Evolutionary conservation across 30 jellyfish, hydroid and myxozoan species (phyloP).

Genomic region (Cassiopea andromeda): DNA sequence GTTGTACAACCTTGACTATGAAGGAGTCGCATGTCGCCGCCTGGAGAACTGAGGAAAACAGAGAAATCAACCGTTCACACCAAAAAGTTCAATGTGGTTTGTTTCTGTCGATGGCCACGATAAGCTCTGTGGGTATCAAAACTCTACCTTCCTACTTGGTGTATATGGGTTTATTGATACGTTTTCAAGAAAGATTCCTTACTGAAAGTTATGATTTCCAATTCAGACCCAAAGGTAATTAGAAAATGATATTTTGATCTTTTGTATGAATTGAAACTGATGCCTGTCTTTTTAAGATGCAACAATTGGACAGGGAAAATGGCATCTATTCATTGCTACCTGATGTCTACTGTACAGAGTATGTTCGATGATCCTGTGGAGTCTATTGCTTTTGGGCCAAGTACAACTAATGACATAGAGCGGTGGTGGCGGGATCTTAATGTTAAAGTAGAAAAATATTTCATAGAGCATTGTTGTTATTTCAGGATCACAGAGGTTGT

Average conservation of each 20-base stretch:
- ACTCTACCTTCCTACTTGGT: slow-evolving; percentile 60
- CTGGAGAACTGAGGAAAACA: too few species aligned
- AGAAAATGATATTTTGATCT: slow-evolving; percentile 42
- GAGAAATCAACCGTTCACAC: not conserved
- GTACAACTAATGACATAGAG: slow-evolving; percentile 26
- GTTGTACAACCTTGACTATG: slow-evolving; percentile 45
- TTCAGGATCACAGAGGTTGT: slow-evolving; percentile 47
- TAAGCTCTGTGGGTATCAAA: slow-evolving; percentile 52
- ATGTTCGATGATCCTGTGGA: slow-evolving; percentile 33
- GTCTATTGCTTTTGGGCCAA: slow-evolving; percentile 42
- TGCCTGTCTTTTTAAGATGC: slow-evolving; percentile 9
- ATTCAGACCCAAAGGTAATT: slow-evolving; percentile 43
- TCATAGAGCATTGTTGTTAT: slow-evolving; percentile 13
- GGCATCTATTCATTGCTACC: slow-evolving; percentile 41
- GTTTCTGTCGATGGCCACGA: slow-evolving; percentile 64
- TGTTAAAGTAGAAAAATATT: not conserved
- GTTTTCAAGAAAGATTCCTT: slow-evolving; percentile 30
- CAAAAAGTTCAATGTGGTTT: slow-evolving; percentile 8
- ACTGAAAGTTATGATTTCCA: slow-evolving; percentile 24
- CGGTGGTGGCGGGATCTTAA: not conserved
- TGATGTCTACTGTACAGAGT: not conserved
- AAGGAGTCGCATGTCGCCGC: slow-evolving; percentile 17
- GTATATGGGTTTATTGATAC: slow-evolving; percentile 65
- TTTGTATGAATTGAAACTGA: slow-evolving; percentile 15
- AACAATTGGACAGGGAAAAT: slow-evolving; percentile 38